Conservation (phyloP, 2,888 invertebrate genomes). For the Chaitophorus viminalis region DNA sequence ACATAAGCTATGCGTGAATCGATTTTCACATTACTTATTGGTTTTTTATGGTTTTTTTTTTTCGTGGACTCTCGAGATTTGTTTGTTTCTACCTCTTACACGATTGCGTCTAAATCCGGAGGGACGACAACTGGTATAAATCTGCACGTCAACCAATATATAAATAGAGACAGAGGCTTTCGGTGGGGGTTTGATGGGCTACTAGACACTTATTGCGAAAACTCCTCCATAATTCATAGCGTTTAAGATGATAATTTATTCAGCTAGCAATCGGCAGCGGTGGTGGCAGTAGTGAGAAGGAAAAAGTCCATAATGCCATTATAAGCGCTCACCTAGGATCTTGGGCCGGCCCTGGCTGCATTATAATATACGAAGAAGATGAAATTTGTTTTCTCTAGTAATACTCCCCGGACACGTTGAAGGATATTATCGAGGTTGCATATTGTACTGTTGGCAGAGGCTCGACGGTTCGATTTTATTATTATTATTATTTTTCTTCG, state of each 20-base stretch:
- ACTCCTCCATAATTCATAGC: slow-evolving; percentile 53
- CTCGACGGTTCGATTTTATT: not conserved
- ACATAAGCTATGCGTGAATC: slow-evolving; percentile 15
- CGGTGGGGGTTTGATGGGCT: not conserved
- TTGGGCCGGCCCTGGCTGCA: not conserved
- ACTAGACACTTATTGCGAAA: slow-evolving; percentile 44
- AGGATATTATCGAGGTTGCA: not conserved
- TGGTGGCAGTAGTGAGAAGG: not conserved
- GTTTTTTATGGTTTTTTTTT: not conserved
- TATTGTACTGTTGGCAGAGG: not conserved
- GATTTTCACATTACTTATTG: not conserved
- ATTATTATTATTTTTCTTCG: not conserved
- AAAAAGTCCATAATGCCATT: slow-evolving; percentile 44
- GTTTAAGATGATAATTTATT: slow-evolving; percentile 59
- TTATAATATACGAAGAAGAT: slow-evolving; percentile 9
- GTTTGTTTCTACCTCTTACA: slow-evolving; percentile 22
- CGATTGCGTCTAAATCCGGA: slow-evolving; percentile 20
- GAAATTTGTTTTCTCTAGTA: not conserved
- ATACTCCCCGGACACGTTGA: not conserved
- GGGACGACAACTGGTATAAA: not conserved
- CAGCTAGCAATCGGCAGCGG: not conserved
- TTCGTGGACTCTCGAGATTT: slow-evolving; percentile 14
- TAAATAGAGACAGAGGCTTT: slow-evolving; percentile 1
- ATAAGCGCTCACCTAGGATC: slow-evolving; percentile 24
- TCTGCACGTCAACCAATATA: slow-evolving; percentile 20